phyloP scores from a whole-genome alignment of 2,113 vertebrate species.

The Micronycteris hirsuta region DNA sequence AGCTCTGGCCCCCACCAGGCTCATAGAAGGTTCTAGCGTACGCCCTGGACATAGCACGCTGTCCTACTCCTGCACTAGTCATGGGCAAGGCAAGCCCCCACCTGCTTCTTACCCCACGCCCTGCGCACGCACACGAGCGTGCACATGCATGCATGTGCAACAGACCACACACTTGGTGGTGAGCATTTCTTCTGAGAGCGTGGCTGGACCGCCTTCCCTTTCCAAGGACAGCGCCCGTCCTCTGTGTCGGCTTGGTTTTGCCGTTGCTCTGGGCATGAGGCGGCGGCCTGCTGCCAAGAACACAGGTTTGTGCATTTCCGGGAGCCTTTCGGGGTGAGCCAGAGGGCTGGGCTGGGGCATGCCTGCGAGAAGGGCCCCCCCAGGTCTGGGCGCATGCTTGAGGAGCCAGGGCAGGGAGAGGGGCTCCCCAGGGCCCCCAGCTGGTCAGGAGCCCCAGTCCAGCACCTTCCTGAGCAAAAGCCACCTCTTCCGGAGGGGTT shows the following conservation, averaged over 20 bases:
- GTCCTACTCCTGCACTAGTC: not conserved
- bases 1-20: not conserved
- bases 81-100: accelerated
- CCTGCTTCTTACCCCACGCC: accelerated
- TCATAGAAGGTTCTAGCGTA: not conserved
- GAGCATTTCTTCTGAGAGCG: not conserved
- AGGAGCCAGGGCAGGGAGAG: not conserved
- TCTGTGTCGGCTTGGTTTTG: not conserved
- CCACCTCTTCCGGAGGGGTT: too few relatives aligned
- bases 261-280: not conserved
- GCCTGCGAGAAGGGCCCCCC: not conserved
- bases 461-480: accelerated
- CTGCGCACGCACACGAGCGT: accelerated
- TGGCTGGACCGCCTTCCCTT: not conserved
- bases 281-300: not conserved
- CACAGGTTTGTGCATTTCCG: accelerated
- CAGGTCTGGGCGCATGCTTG: accelerated
- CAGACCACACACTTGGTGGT: accelerated
- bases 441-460: not conserved
- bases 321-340: not conserved
- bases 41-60: not conserved
- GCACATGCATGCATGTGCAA: accelerated
- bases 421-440: not conserved
- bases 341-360: not conserved
- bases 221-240: accelerated